These are phyloP conservation scores for Philereme vetulata DNA, from an alignment of 2,888 invertebrate species.

Conservation along the genomic window DNA sequence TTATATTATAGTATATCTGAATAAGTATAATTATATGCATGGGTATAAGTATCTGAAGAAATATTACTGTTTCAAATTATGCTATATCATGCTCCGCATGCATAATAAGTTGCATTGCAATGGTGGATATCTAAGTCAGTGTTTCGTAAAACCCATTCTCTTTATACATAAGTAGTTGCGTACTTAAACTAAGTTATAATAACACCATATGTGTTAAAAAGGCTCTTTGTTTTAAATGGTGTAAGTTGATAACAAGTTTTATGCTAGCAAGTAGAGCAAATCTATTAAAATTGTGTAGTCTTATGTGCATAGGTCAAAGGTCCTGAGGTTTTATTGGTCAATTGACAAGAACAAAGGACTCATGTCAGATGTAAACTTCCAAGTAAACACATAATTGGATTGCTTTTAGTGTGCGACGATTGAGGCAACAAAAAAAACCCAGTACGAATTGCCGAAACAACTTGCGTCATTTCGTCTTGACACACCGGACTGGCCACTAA, in stretches of 20 bases:
- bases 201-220: slow-evolving; percentile 13
- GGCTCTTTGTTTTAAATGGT: slow-evolving; percentile 20
- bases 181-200: slow-evolving; percentile 17
- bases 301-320: slow-evolving; percentile 15
- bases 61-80: neutral
- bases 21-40: no score
- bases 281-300: neutral
- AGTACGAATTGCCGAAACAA: slow-evolving; percentile 68
- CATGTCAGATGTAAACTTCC: neutral
- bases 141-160: slow-evolving; percentile 17
- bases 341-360: slow-evolving; percentile 10
- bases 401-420: slow-evolving; percentile 37
- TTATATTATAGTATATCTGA: no score
- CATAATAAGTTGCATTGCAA: slow-evolving; percentile 4
- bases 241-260: slow-evolving; percentile 16
- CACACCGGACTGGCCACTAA: slow-evolving; percentile 63
- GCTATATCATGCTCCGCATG: neutral
- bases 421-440: slow-evolving; percentile 66
- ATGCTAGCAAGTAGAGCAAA: slow-evolving; percentile 14
- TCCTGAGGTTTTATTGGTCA: neutral
- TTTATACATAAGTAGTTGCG: slow-evolving; percentile 4
- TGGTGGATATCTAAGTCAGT: slow-evolving; percentile 2
- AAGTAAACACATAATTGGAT: slow-evolving; percentile 18
- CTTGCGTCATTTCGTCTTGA: slow-evolving; percentile 74
- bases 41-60: no score